These are phyloP conservation scores for Borostomias antarcticus DNA, from an alignment of 2,797 vertebrate genomes.

Conservation along the genomic window DNA sequence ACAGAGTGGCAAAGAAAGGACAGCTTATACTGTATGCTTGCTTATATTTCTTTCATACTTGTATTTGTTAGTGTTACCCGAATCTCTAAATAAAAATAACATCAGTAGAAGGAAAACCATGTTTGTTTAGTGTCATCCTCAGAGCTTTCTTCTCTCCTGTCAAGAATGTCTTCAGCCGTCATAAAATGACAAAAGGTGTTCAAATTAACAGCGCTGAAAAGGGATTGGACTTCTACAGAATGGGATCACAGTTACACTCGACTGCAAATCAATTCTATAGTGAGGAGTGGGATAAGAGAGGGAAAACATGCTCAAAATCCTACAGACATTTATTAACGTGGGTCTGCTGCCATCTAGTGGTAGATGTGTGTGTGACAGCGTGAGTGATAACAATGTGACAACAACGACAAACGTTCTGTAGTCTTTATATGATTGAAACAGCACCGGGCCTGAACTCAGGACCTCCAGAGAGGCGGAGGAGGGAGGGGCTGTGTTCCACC, in stretches of 20 bases:
- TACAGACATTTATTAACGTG: neutral
- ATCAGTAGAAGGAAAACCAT: too few species aligned
- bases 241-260: neutral
- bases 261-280: too few species aligned
- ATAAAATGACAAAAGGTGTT: too few species aligned
- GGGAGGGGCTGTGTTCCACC: neutral
- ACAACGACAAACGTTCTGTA: too few species aligned
- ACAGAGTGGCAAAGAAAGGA: too few species aligned
- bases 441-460: neutral
- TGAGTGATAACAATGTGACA: too few species aligned
- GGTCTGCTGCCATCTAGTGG: conserved; percentile 55
- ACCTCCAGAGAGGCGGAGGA: neutral
- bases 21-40: neutral
- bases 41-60: neutral
- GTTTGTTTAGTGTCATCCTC: too few species aligned
- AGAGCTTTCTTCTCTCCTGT: conserved; percentile 9
- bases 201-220: neutral
- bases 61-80: conserved; percentile 27
- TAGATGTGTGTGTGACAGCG: neutral
- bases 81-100: neutral
- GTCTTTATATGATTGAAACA: neutral
- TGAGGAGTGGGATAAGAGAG: neutral
- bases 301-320: neutral
- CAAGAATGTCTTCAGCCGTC: neutral
- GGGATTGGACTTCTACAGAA: neutral